Percentiles rank a stretch among this genome's conserved stretches.
Evolutionary conservation across 1,140 invertebrate species (phyloP).

Genomic region (Chionoecetes opilio): DNA sequence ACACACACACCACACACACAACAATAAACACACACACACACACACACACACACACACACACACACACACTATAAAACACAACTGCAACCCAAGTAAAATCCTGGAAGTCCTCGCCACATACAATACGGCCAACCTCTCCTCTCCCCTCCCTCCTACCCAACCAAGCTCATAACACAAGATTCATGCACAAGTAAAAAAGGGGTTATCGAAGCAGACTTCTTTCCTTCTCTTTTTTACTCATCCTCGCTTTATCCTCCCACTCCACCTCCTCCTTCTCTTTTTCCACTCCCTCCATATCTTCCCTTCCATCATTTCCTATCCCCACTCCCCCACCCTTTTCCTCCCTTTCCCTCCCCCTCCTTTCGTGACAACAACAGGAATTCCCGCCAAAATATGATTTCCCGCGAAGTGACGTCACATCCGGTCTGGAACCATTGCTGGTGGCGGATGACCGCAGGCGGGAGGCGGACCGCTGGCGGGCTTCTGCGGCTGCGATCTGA

Average conservation of each 20-base stretch:
- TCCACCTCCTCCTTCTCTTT: too few species aligned
- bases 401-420: conserved; percentile 74
- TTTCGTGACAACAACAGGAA: conserved; percentile 66
- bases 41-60: conserved; percentile 51
- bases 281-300: conserved; percentile 8
- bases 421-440: conserved; percentile 70
- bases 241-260: not conserved
- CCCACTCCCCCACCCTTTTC: not conserved
- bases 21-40: conserved; percentile 37
- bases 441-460: conserved; percentile 65
- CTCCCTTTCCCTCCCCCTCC: conserved; percentile 1
- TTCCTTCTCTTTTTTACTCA: not conserved
- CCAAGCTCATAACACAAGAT: too few species aligned
- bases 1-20: conserved; percentile 44
- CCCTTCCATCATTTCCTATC: not conserved
- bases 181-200: not conserved
- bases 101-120: not conserved
- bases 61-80: not conserved
- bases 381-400: conserved; percentile 76
- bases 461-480: not conserved
- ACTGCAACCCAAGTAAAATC: not conserved
- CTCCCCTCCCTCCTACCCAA: too few species aligned
- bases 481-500: not conserved
- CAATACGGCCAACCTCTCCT: not conserved
- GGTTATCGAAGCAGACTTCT: not conserved